Evolutionary conservation across 2,797 vertebrate species (phyloP), one percentile per base, ranked within the genome.

Genomic region (Lepidocolaptes lacrymiger): DNA sequence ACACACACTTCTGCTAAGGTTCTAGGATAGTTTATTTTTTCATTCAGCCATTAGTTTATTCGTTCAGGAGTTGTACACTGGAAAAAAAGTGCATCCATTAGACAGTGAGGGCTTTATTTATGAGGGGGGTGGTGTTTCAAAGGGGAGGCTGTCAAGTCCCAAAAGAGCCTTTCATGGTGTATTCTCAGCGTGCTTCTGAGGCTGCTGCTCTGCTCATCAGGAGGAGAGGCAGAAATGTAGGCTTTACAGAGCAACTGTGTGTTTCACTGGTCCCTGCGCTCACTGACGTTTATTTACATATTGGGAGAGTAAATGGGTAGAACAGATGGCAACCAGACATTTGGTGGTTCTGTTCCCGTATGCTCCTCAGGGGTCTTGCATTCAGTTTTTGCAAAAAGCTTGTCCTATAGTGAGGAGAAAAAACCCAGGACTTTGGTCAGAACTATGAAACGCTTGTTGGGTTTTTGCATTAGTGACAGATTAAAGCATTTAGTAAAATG

Each of bases 281-380:
- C 96, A 62, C 96, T 97, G 97, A 96, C 96, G 97, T 98, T 98
- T 98, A 98, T 98, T 98, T 98, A 98, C 97, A 97, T 97, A 96
- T 96, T 96, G 96, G 95, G 96, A 96, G 96, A 97, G 97, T 97
- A 97, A 97, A 98, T 97, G 98, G 97, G 96, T 97, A 98, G 97
- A 98, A 98, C 98, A 98, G 98, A 98, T 98, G 98, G 98, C 97
- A 98, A 97, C 96, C 98, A 98, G 98, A 98, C 98, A 97, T 92
- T 97, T 96, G 95, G 97, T 89, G 88, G 72, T 94, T 96, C 96
- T 97, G 95, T 96, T 95, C 96, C 90, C 94, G 87, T 96, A 77
- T 89, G 63, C 95, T 97, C 97, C 95, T 97, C 97, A 76, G 96
- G 96, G 97, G 97, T 97, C 97, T 98, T 86, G 58, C 96, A 96